Evolutionary conservation across 2,797 vertebrate species (phyloP).

Genomic region (Arctocebus calabarensis): DNA sequence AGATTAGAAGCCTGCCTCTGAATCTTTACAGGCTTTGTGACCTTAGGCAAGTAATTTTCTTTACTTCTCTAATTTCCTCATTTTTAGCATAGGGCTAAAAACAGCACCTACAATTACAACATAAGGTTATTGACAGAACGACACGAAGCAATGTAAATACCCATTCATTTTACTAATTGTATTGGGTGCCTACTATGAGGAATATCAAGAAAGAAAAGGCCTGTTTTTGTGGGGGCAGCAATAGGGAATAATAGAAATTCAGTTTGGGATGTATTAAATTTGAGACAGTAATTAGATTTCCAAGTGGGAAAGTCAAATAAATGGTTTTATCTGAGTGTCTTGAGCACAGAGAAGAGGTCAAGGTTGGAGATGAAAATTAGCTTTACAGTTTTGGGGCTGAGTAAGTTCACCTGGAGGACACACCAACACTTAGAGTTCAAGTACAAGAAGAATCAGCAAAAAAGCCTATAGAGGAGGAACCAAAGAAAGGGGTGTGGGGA

Average conservation of each 20-base stretch:
- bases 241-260: background rate
- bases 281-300: background rate
- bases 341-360: background rate
- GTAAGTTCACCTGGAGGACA: background rate
- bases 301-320: background rate
- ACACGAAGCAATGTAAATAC: background rate
- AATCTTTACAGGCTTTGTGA: background rate
- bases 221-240: too few relatives aligned
- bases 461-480: background rate
- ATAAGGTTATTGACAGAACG: background rate
- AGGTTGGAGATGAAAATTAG: conserved; percentile 3
- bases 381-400: background rate
- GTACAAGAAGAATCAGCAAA: background rate
- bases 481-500: background rate
- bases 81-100: conserved; percentile 37
- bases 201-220: background rate
- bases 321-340: background rate
- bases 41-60: background rate
- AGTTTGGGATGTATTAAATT: background rate
- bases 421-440: background rate
- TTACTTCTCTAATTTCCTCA: background rate
- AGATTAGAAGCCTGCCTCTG: background rate
- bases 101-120: background rate
- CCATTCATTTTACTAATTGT: background rate
- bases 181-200: background rate